phyloP scores from a whole-genome alignment of 1,140 invertebrate genomes.

The Pogonus chalceus region DNA sequence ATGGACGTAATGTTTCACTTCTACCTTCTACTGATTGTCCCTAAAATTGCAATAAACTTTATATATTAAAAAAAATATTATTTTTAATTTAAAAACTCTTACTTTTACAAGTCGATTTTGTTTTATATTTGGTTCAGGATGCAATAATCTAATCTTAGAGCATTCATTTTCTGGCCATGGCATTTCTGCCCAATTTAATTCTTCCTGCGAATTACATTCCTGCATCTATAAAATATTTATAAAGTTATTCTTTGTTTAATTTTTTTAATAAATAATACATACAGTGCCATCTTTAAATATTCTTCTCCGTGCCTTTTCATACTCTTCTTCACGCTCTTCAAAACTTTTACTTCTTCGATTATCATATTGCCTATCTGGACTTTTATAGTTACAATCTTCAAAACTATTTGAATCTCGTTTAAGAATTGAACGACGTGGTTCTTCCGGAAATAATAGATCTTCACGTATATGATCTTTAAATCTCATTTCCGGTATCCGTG shows the following conservation, averaged over 20 bases:
- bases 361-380: conserved; percentile 49
- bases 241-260: not conserved
- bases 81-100: not conserved
- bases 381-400: conserved; percentile 57
- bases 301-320: conserved; percentile 67
- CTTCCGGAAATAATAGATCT: conserved; percentile 48
- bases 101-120: conserved; percentile 16
- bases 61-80: not conserved
- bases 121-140: conserved; percentile 22
- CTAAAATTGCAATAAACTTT: conserved; percentile 23
- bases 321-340: conserved; percentile 82
- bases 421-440: conserved; percentile 67
- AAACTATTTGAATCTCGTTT: conserved; percentile 71
- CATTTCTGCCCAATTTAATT: conserved; percentile 31
- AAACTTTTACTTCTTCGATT: conserved; percentile 74
- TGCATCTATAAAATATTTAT: conserved; percentile 21
- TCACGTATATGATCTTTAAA: conserved; percentile 53
- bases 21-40: conserved; percentile 44
- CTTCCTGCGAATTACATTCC: conserved; percentile 28
- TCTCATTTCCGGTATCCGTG: conserved; percentile 53
- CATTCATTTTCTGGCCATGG: conserved; percentile 32
- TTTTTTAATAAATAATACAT: not conserved
- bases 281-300: conserved; percentile 57
- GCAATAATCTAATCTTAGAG: conserved; percentile 25
- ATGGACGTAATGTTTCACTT: conserved; percentile 41